phyloP scores from a whole-genome alignment of 2,888 invertebrate genomes.

The Ariolimax columbianus region DNA sequence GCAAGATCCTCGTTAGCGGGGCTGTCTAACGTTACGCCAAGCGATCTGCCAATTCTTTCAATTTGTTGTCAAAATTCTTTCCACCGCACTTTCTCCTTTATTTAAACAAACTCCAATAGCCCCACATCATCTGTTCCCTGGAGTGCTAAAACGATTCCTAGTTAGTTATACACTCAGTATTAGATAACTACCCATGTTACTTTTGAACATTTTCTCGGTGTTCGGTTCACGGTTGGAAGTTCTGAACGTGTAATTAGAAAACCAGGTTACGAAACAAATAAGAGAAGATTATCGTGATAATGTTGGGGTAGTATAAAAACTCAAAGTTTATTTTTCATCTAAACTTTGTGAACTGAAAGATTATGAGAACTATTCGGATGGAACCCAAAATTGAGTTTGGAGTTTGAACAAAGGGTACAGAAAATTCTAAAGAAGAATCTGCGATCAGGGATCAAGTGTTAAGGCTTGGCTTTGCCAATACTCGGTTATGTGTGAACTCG shows the following conservation, averaged over 20 bases:
- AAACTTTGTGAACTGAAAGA: no score
- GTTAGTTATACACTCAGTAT: background rate
- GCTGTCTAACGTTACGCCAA: constrained; percentile 13
- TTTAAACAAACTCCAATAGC: constrained; percentile 10
- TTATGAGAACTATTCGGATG: no score
- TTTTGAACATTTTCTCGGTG: background rate
- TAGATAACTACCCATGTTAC: background rate
- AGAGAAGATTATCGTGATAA: background rate
- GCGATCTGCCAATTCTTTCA: constrained; percentile 39
- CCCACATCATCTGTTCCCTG: background rate
- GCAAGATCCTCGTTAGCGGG: constrained; percentile 25
- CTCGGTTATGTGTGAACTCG: no score
- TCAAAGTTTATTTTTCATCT: no score
- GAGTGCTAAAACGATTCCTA: constrained; percentile 10
- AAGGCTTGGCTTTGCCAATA: no score
- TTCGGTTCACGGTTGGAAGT: background rate
- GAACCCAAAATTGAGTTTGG: no score
- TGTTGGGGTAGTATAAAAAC: background rate
- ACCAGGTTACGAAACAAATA: background rate
- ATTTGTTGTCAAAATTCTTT: constrained; percentile 30
- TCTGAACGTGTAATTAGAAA: constrained; percentile 9
- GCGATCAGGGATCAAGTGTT: no score
- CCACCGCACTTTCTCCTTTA: constrained; percentile 14
- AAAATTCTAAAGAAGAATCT: no score
- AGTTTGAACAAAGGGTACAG: no score